These are phyloP conservation scores for Drosophila pseudotalamancana DNA, from an alignment of 2,888 invertebrate species.

Conservation along the genomic window DNA sequence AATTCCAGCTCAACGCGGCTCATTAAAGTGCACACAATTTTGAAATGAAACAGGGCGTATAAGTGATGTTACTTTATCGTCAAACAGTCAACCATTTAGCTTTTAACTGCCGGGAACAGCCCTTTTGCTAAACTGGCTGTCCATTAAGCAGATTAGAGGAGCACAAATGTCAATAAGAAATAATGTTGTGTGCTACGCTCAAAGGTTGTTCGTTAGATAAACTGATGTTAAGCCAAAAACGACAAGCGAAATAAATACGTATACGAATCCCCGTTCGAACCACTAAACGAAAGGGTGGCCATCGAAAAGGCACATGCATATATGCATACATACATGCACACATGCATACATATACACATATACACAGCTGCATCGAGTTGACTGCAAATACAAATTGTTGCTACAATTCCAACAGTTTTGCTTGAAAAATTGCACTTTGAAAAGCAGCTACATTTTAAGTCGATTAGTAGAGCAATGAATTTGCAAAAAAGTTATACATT, in stretches of 20 bases:
- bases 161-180: slow-evolving; percentile 21
- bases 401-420: background rate
- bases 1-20: background rate
- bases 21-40: slow-evolving; percentile 18
- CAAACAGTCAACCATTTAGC: slow-evolving; percentile 22
- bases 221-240: slow-evolving; percentile 6
- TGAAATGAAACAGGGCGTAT: slow-evolving; percentile 14
- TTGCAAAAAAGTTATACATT: slow-evolving; percentile 41
- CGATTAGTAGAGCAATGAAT: slow-evolving; percentile 41
- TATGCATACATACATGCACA: background rate
- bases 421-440: slow-evolving; percentile 26
- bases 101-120: slow-evolving; percentile 27
- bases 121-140: slow-evolving; percentile 3
- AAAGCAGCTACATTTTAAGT: slow-evolving; percentile 52
- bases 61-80: slow-evolving; percentile 32
- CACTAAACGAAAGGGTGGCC: slow-evolving; percentile 2
- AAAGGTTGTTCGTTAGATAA: slow-evolving; percentile 6
- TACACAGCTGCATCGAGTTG: background rate
- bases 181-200: background rate
- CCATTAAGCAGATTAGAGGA: slow-evolving; percentile 45
- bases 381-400: slow-evolving; percentile 2
- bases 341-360: background rate
- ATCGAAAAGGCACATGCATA: background rate
- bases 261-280: slow-evolving; percentile 3
- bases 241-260: slow-evolving; percentile 8